Evolutionary conservation across 2,113 vertebrate species (phyloP).

Genomic region (Platichthys stellatus): DNA sequence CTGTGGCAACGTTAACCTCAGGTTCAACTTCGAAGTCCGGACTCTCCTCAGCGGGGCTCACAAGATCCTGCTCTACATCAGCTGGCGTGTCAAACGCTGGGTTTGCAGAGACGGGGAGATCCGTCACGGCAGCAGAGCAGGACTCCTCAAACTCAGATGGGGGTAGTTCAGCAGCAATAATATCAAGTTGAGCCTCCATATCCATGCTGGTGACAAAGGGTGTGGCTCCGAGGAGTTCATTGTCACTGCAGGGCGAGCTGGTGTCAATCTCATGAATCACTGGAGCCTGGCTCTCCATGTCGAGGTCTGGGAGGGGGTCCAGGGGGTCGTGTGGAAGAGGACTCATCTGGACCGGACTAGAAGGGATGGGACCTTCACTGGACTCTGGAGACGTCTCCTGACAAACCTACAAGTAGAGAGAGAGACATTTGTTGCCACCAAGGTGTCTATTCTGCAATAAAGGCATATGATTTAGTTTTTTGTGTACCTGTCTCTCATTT

Average conservation of each 20-base stretch:
- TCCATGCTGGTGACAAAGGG: constrained; percentile 77
- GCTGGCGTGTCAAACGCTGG: constrained; percentile 35
- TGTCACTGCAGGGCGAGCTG: constrained; percentile 78
- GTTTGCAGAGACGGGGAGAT: constrained; percentile 18
- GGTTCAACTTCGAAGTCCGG: constrained; percentile 17
- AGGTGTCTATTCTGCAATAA: neutral
- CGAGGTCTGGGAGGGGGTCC: constrained; percentile 41
- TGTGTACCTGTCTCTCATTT: too few species aligned
- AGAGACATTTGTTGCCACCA: neutral
- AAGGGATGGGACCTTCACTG: constrained; percentile 64
- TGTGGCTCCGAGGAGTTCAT: constrained; percentile 70
- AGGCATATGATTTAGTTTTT: neutral
- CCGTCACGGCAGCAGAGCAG: constrained; percentile 16
- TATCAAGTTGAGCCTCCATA: constrained; percentile 55
- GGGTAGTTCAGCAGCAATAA: constrained; percentile 42
- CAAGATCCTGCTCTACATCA: constrained; percentile 28
- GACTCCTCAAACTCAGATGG: constrained; percentile 39
- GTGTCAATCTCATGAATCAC: constrained; percentile 81
- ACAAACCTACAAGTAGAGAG: constrained; percentile 71
- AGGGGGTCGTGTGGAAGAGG: constrained; percentile 42
- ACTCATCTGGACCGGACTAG: constrained; percentile 57
- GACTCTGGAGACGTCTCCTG: constrained; percentile 79
- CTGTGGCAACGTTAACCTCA: constrained; percentile 37
- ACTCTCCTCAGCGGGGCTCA: constrained; percentile 21
- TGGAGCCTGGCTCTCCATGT: constrained; percentile 79